Evolutionary conservation across 2,888 invertebrate genomes (phyloP).

Genomic region (Pyrrhosoma nymphula): DNA sequence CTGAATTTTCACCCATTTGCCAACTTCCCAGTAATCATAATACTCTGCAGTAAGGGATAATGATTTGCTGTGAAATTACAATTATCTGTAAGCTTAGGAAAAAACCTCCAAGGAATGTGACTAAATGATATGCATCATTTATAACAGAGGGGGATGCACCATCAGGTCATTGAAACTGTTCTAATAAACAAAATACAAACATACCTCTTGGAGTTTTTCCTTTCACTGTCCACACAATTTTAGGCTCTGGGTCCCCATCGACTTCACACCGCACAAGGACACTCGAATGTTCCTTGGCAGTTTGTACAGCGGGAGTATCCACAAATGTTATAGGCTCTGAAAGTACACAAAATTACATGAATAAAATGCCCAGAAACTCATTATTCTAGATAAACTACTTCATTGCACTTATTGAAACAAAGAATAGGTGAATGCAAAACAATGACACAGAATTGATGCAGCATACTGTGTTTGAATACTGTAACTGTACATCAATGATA

Average conservation of each 20-base stretch:
- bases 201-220: conserved; percentile 73
- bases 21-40: too few species aligned
- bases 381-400: background rate
- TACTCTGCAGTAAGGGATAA: too few species aligned
- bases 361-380: background rate
- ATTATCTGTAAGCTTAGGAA: too few species aligned
- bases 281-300: conserved; percentile 79
- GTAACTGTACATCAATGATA: too few species aligned
- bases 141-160: too few species aligned
- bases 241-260: conserved; percentile 76
- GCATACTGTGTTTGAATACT: too few species aligned
- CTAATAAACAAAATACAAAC: background rate
- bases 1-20: too few species aligned
- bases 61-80: too few species aligned
- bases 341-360: conserved; percentile 71
- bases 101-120: too few species aligned
- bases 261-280: conserved; percentile 75
- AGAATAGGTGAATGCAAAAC: background rate
- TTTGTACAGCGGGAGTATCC: conserved; percentile 79
- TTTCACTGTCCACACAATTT: conserved; percentile 78
- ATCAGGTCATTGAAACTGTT: too few species aligned
- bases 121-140: too few species aligned
- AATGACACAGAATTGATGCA: too few species aligned
- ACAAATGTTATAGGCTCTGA: conserved; percentile 81
- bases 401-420: background rate